Evolutionary conservation across 2,888 invertebrate genomes (phyloP), one percentile per base, ranked within the genome.

Genomic region (Leucoma salicis): DNA sequence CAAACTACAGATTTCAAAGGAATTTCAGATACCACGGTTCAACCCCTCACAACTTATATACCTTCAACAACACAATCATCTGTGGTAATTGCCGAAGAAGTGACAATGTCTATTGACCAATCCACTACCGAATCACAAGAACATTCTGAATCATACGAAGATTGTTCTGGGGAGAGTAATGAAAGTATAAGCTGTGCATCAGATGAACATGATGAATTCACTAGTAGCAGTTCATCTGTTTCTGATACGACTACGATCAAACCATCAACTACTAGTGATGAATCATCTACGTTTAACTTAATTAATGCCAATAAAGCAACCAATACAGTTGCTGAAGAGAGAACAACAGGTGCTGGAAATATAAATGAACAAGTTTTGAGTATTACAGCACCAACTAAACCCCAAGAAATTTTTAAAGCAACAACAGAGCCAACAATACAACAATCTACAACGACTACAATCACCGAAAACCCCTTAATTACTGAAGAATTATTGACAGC

Each of bases 131-230:
- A 31, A 14, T 15, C n/a, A 28, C 18, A 27, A 32, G 42, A 42
- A 36, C 37, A 37, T 28, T 36, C 35, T 11, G 39, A 37, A 14
- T 29, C 31, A 10, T 25, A 31, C 13, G 31, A 35, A n/a, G 29
- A 21, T n/a, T 0, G 4, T 14, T 29, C 31, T 3, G 21, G 14
- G 2, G 41, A 35, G 14, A 18, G 2, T 1, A 14, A 32, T 11
- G 28, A 34, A 3, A 14, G 10, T 1, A 27, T 33, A 5, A 27
- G 36, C 0, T 42, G 36, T 12, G 36, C 36, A n/a, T 36, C 36
- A 8, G 29, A 21, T 13, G 36, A 37, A n/a, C 28, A 36, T 21
- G 16, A 32, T 16, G 35, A 46, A 42, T 12, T 31, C 15, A 32
- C 31, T 11, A 8, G 6, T 21, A 21, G 34, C 13, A 10, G 18